Evolutionary conservation across 2,888 invertebrate genomes (phyloP).

Genomic region (Archips crataeganus): DNA sequence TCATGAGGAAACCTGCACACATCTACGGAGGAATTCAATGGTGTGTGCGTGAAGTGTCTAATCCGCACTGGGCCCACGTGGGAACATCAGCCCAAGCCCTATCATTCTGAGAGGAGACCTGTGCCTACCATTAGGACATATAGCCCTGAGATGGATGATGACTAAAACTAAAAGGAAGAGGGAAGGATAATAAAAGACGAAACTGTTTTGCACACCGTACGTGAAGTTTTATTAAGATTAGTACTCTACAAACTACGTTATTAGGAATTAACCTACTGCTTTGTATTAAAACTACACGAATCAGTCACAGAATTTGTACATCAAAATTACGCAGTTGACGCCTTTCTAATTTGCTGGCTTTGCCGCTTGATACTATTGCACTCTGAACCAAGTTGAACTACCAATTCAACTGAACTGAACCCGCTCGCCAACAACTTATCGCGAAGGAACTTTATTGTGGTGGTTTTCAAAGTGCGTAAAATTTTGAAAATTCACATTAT

Average conservation of each 20-base stretch:
- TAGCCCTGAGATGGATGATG: too few species aligned
- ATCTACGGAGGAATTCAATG: too few species aligned
- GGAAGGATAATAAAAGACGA: neutral
- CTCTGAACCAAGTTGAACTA: neutral
- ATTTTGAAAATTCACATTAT: conserved; percentile 21
- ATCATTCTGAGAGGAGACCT: too few species aligned
- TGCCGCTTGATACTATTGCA: neutral
- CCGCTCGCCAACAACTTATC: neutral
- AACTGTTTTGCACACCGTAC: neutral
- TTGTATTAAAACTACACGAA: conserved; percentile 10
- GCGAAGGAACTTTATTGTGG: neutral
- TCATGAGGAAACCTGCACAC: too few species aligned
- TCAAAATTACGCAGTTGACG: conserved; percentile 8
- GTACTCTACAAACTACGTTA: neutral
- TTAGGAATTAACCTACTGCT: conserved; percentile 12
- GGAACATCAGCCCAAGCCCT: too few species aligned
- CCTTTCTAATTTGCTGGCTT: neutral
- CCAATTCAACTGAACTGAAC: neutral
- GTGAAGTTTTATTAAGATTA: conserved; percentile 13
- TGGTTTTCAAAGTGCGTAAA: neutral
- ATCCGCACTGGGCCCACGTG: too few species aligned
- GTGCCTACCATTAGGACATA: too few species aligned
- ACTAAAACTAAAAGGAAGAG: neutral
- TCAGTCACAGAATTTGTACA: conserved; percentile 34
- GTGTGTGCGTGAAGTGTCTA: too few species aligned